Evolutionary conservation across 2,888 invertebrate genomes (phyloP), one percentile per base, ranked within the genome.

Genomic region (Melinopterus prodromus): DNA sequence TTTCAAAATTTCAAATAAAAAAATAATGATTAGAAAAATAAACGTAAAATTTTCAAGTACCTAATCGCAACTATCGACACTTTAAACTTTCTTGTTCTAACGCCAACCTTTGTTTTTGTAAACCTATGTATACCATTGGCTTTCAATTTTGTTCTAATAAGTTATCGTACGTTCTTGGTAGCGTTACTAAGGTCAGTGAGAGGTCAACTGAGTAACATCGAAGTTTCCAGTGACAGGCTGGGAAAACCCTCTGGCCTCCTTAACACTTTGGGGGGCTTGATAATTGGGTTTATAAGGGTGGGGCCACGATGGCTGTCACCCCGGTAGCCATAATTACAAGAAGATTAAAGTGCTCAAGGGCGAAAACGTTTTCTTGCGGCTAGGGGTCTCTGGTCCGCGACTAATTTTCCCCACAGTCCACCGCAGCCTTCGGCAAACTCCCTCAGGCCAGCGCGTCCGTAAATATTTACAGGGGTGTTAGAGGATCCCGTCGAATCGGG

Each of bases 301-400:
- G 74, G 74, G 35, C 74, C 74, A 74, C 35, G 74, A 36, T 37
- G 74, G 74, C 74, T 74, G 74, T 74, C 74, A 74, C 74, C 74
- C 74, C 74, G 16, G 9, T 35, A 35, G 74, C 74, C 74, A 74
- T 74, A 74, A 74, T 74, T 74, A 74, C 74, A 74, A 74, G 74
- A 74, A 74, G 74, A 74, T 74, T 74, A 74, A 74, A 74, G 74
- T 74, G 74, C 74, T 74, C 74, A 74, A 74, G 74, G 74, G 74
- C 74, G 35, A 74, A 37, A 74, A 74, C 74, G 74, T 37, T 74
- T 74, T 74, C 74, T 74, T 74, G 74, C 36, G 74, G 74, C 74
- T 36, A 35, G 71, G 35, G 74, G 35, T 35, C 74, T 26, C 74
- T 74, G 37, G 37, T 35, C 74, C 74, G 14, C 74, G 74, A 74